Evolutionary conservation across 2,113 vertebrate genomes (phyloP).

Genomic region (Otis tarda): DNA sequence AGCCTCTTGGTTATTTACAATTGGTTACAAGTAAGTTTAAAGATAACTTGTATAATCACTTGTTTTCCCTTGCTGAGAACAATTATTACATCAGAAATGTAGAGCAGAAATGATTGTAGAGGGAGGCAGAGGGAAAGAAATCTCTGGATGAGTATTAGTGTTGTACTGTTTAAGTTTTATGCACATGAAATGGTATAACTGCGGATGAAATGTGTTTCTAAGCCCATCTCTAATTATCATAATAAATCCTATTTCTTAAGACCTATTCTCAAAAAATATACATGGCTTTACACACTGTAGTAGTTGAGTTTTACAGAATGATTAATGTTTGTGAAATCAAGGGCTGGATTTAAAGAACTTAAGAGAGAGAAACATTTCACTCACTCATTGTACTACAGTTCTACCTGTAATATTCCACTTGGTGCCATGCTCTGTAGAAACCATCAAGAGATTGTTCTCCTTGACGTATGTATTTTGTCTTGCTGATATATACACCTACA

Average conservation of each 20-base stretch:
- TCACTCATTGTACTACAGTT: slow-evolving; percentile 72
- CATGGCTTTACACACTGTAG: not conserved
- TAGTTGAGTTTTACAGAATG: not conserved
- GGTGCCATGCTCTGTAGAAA: slow-evolving; percentile 97
- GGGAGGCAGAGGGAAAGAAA: not conserved
- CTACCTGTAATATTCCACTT: slow-evolving; percentile 98
- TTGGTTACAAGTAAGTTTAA: not conserved
- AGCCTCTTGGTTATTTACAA: not conserved
- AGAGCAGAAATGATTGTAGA: not conserved
- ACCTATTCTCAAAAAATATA: not conserved
- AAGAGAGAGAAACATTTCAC: slow-evolving; percentile 68
- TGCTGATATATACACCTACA: slow-evolving; percentile 95
- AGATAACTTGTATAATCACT: not conserved
- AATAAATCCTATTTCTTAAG: not conserved
- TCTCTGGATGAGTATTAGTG: not conserved
- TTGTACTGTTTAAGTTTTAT: not conserved
- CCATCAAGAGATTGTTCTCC: slow-evolving; percentile 97
- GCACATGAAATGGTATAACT: not conserved
- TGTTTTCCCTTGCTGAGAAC: not conserved
- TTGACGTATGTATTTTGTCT: slow-evolving; percentile 95
- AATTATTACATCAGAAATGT: not conserved
- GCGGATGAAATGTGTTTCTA: not conserved
- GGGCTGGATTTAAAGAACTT: slow-evolving; percentile 15
- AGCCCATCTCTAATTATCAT: not conserved
- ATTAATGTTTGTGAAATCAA: not conserved